Base-by-base conservation (phyloP, 2,888 invertebrate species). In the Pachliopta kotzebuea region DNA sequence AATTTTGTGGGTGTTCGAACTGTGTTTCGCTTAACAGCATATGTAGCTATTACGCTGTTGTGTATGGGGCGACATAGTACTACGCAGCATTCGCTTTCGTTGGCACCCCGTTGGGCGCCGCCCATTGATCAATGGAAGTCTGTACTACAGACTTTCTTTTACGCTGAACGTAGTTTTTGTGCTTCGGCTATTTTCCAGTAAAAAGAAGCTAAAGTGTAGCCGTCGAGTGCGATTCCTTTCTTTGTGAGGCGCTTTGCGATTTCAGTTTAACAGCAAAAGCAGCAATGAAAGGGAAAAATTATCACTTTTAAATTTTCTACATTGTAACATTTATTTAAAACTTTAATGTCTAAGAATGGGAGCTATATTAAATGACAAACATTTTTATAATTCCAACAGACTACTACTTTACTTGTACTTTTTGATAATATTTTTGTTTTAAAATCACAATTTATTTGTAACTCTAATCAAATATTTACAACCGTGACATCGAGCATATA, bases 51-150 rank as follows among this genome's bases (percentile, higher is more conserved):
- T 64, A 71, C 63, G 66, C 56, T 63, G 64, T 57, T 49, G 62
- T 37, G 37, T 65, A 68, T 52, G 64, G 59, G 68, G 59, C 63
- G 66, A 57, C 64, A 67, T 71, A 67, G 71, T 70, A 37, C 37
- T 37, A 72, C 76, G 79, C 76, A 83, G 79, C 81, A 76, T 83
- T 90, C 89, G 76, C 89, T 89, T 89, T 89, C 90, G 86, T 84
- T 88, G 82, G 85, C 81, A 75, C 74, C 75, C 70, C 72, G 76
- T 77, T 77, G 77, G 73, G 69, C 71, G 73, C 71, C 77, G 75
- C 77, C 74, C 72, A 66, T 71, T 85, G 88, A 88, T 89, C 89
- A 90, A 90, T 90, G 89, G 78, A 73, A 76, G 84, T 83, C 86
- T 85, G 76, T 81, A 82, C 79, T 78, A 79, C 78, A 83, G 81